Conservation (phyloP, 2,797 vertebrate species). For the Zonotrichia albicollis region DNA sequence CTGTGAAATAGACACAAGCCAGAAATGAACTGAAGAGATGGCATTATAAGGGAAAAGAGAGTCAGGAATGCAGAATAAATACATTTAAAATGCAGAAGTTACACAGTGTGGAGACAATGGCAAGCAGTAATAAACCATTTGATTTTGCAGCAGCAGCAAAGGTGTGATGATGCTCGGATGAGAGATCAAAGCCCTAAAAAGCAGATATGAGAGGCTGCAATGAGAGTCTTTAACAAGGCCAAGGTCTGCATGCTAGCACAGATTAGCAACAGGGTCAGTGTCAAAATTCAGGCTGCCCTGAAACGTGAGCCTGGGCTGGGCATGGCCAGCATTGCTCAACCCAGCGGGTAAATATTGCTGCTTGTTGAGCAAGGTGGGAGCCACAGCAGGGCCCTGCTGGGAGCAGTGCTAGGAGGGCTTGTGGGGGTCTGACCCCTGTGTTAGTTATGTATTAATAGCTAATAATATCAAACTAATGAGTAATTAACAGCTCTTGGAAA, state of each 20-base stretch:
- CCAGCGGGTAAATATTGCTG: slow-evolving; percentile 6
- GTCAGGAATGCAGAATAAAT: not conserved
- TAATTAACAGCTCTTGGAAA: not conserved
- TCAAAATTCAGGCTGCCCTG: slow-evolving; percentile 14
- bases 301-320: not conserved
- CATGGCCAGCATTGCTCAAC: not conserved
- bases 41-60: not conserved
- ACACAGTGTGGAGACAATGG: not conserved
- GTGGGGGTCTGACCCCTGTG: not conserved
- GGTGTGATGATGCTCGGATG: not conserved
- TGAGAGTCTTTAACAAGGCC: not conserved
- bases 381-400: not conserved
- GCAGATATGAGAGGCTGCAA: not conserved
- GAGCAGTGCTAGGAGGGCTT: not conserved
- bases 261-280: not conserved
- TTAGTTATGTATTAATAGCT: not conserved
- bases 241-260: not conserved
- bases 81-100: not conserved
- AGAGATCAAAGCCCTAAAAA: not conserved
- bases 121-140: not conserved
- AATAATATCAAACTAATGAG: not conserved
- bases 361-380: not conserved
- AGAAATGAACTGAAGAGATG: not conserved
- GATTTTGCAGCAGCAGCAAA: not conserved
- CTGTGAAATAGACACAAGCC: not conserved